phyloP scores from a whole-genome alignment of 1,140 invertebrate species.

The Megalopta genalis region DNA sequence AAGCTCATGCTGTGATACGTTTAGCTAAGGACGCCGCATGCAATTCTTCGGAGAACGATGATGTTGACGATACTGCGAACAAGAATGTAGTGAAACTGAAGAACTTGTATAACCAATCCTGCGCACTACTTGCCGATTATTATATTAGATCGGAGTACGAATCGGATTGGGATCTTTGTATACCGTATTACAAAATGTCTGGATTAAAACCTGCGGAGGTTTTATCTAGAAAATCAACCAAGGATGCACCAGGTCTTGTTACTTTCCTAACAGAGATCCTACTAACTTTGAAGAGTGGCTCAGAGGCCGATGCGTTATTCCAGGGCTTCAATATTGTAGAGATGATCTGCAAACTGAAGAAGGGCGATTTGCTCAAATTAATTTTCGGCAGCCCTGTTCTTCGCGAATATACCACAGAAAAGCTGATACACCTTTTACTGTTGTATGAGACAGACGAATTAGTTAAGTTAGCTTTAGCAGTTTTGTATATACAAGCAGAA shows the following conservation, averaged over 20 bases:
- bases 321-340: slow-evolving; percentile 80
- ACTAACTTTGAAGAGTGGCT: slow-evolving; percentile 73
- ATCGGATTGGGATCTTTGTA: slow-evolving; percentile 81
- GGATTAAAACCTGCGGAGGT: slow-evolving; percentile 79
- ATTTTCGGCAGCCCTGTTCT: slow-evolving; percentile 81
- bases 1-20: slow-evolving; percentile 84
- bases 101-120: slow-evolving; percentile 82
- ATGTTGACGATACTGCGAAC: slow-evolving; percentile 59
- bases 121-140: slow-evolving; percentile 84
- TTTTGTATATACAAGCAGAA: slow-evolving; percentile 82
- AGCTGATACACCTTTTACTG: slow-evolving; percentile 79
- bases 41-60: slow-evolving; percentile 52
- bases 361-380: slow-evolving; percentile 79
- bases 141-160: slow-evolving; percentile 82
- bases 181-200: slow-evolving; percentile 83
- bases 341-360: slow-evolving; percentile 77
- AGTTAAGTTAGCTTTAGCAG: slow-evolving; percentile 76
- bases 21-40: slow-evolving; percentile 74
- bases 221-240: slow-evolving; percentile 72
- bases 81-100: slow-evolving; percentile 75
- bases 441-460: slow-evolving; percentile 68
- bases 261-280: slow-evolving; percentile 80
- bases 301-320: slow-evolving; percentile 78
- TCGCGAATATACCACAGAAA: slow-evolving; percentile 82
- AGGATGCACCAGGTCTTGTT: slow-evolving; percentile 79